Conservation (phyloP, 2,888 invertebrate genomes). For the Caprella mutica region DNA sequence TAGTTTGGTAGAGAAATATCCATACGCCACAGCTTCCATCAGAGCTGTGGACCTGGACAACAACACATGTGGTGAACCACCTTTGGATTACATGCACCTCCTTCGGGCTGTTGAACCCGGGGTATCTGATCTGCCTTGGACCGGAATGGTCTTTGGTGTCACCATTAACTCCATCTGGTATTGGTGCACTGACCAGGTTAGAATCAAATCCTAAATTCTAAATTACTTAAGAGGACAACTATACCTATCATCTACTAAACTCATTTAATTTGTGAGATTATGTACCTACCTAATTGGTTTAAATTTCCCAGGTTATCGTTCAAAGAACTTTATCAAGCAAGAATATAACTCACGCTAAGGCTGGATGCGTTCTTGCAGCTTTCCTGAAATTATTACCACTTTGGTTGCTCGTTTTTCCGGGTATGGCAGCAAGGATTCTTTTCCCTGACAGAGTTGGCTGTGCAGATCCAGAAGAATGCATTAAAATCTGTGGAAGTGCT, state of each 20-base stretch:
- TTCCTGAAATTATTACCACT: constrained; percentile 44
- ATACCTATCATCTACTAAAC: too few relatives aligned
- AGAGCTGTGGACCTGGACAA: constrained; percentile 34
- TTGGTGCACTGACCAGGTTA: constrained; percentile 43
- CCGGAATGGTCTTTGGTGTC: constrained; percentile 40
- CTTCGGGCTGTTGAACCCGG: constrained; percentile 35
- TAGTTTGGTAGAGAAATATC: constrained; percentile 15
- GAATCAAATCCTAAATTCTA: too few relatives aligned
- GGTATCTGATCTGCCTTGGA: constrained; percentile 39
- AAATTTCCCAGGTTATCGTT: constrained; percentile 42
- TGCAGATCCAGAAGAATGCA: constrained; percentile 41
- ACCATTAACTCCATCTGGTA: constrained; percentile 42
- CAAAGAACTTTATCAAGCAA: constrained; percentile 43
- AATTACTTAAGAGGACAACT: too few relatives aligned
- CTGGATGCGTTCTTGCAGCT: constrained; percentile 44
- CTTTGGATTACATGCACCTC: constrained; percentile 26
- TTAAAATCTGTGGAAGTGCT: constrained; percentile 40
- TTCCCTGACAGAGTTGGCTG: constrained; percentile 45
- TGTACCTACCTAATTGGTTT: too few relatives aligned
- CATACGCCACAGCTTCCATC: constrained; percentile 13
- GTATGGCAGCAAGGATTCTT: constrained; percentile 45
- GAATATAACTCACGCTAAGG: constrained; percentile 46
- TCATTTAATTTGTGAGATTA: too few relatives aligned
- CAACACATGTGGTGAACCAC: constrained; percentile 16
- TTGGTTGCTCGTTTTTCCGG: constrained; percentile 45